A percentile compares a stretch with the other conserved stretches of the same genome.
phyloP scores from a whole-genome alignment of 1,140 invertebrate genomes.

The Anthonomus grandis region DNA sequence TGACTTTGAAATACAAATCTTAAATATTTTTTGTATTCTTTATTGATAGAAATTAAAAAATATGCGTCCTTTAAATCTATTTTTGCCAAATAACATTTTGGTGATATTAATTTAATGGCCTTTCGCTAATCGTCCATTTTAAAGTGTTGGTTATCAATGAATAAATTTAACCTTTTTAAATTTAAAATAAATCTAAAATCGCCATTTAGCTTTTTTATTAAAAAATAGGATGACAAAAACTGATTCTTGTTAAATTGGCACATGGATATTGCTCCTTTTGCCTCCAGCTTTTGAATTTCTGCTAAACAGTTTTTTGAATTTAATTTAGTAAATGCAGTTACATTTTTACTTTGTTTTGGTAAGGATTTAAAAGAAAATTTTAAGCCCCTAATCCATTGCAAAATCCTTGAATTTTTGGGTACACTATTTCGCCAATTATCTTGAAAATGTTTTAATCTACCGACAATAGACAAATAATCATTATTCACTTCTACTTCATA shows the following conservation, averaged over 20 bases:
- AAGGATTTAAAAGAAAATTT: background rate
- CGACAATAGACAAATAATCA: background rate
- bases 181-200: background rate
- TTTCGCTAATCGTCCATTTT: slow-evolving; percentile 3
- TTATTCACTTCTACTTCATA: too few species aligned
- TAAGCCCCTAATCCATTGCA: background rate
- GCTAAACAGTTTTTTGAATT: background rate
- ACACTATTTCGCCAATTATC: background rate
- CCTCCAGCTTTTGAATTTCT: background rate
- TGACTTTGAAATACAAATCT: slow-evolving; percentile 4
- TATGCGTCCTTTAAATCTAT: background rate
- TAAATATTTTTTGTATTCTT: background rate
- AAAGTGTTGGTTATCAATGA: background rate
- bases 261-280: background rate
- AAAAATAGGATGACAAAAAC: background rate
- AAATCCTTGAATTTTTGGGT: background rate
- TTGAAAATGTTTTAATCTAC: background rate
- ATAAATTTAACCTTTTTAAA: background rate
- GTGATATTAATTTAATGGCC: slow-evolving; percentile 21
- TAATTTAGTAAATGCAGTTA: too few species aligned
- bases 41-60: background rate
- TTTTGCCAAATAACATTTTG: background rate
- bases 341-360: background rate
- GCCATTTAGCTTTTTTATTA: background rate
- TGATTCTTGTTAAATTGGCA: background rate